A percentile compares a stretch with the other conserved stretches of the same genome.
Conservation (phyloP, 2,797 vertebrate genomes). For the Sparidentex hasta region DNA sequence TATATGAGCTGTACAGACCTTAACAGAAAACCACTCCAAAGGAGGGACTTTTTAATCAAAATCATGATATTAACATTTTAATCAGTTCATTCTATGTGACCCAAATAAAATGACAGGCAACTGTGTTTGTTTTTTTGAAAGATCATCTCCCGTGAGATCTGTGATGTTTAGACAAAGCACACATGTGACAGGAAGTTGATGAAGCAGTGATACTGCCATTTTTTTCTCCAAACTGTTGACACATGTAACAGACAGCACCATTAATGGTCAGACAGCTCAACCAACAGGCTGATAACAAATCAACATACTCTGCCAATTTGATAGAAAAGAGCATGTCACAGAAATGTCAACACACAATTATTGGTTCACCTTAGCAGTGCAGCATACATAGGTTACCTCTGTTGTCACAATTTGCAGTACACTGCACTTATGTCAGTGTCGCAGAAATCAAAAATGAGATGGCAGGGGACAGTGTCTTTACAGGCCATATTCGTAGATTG, state of each 20-base stretch:
- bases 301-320: slow-evolving; percentile 27
- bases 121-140: slow-evolving; percentile 5
- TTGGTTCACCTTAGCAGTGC: slow-evolving; percentile 36
- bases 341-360: slow-evolving; percentile 60
- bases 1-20: not conserved
- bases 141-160: slow-evolving; percentile 36
- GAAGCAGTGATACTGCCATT: slow-evolving; percentile 34
- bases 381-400: not conserved
- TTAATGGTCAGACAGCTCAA: slow-evolving; percentile 64
- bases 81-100: not conserved
- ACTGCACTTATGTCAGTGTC: not conserved
- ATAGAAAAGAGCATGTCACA: slow-evolving; percentile 51
- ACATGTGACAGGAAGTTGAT: slow-evolving; percentile 33
- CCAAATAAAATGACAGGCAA: not conserved
- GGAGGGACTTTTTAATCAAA: too few species aligned
- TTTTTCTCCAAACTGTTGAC: slow-evolving; percentile 23
- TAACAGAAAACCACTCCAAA: not conserved
- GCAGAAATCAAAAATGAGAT: not conserved
- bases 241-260: slow-evolving; percentile 50
- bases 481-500: not conserved
- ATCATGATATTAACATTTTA: not conserved
- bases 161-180: slow-evolving; percentile 11
- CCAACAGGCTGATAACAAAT: slow-evolving; percentile 65
- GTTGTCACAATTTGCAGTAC: not conserved
- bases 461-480: not conserved